Base-by-base conservation (phyloP, 92 coral and sea anemone species). In the Epizoanthus fatuus region DNA sequence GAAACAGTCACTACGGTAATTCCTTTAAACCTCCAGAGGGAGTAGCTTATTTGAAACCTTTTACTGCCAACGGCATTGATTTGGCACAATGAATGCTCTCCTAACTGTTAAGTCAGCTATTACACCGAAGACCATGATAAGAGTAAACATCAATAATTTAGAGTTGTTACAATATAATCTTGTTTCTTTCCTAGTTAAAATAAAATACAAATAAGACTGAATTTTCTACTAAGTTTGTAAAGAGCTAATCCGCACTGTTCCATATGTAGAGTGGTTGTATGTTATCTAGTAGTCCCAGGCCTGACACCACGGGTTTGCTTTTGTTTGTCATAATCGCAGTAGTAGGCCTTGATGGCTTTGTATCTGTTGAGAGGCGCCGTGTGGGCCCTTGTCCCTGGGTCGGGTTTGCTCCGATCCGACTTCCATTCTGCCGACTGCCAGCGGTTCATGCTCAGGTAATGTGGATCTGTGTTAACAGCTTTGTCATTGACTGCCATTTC, bases 381-480 rank as follows among this genome's bases (percentile, higher is more conserved):
- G 37, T 84, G 95, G 0, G 86, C 92, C 64, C 95, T 87, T 3
- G 81, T 84, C 20, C 85, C 91, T 38, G 62, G 82, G 20, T 91
- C 87, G 3, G 95, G 88, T 72, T 95, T 90, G 42, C 68, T 55
- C 64, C 98, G 82, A 57, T 93, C 84, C 12, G 93, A 88, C 74
- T 87, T 87, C 99, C 99, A 95, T 47, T 97, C 97, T 54, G 98
- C 89, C 13, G 93, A 86, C 63, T 89, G 99, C 99, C 99, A 97
- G 67, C 69, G 75, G 59, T 70, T 78, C 10, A 97, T 87, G 39
- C 99, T 97, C 32, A 97, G 91, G 63, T 81, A 95, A 81, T 95
- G 93, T 10, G 94, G 96, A 5, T 95, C 99, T 3, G 99, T 97
- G 84, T 97, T 97, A 9, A 91, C 84, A 11, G 94, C 97, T 7